These are phyloP conservation scores for Hecatera dysodea DNA, from an alignment of 2,888 invertebrate genomes.

Conservation along the genomic window DNA sequence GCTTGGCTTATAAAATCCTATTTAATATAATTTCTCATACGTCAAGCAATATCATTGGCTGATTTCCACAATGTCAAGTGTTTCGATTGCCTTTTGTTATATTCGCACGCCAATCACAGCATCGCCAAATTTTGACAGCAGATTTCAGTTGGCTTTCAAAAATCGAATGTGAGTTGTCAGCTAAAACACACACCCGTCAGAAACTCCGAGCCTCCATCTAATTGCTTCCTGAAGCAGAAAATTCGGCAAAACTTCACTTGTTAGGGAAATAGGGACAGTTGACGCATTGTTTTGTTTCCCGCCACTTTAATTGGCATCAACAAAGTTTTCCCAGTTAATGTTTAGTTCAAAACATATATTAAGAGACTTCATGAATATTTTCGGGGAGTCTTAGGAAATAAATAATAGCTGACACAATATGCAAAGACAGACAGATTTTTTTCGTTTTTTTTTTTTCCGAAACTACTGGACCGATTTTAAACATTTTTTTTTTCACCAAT, in stretches of 20 bases:
- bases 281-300: slow-evolving; percentile 53
- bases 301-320: slow-evolving; percentile 65
- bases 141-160: slow-evolving; percentile 16
- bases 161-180: slow-evolving; percentile 1
- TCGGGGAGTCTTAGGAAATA: neutral
- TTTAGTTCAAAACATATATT: slow-evolving; percentile 38
- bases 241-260: slow-evolving; percentile 63
- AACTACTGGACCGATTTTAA: too few relatives aligned
- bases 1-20: neutral
- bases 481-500: too few relatives aligned
- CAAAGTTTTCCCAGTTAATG: slow-evolving; percentile 53
- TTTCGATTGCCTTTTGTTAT: slow-evolving; percentile 29
- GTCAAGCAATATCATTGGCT: slow-evolving; percentile 12
- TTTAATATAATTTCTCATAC: slow-evolving; percentile 3
- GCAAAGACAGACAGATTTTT: neutral
- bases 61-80: slow-evolving; percentile 3
- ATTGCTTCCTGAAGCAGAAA: slow-evolving; percentile 51
- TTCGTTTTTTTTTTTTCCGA: too few relatives aligned
- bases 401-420: neutral
- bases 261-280: slow-evolving; percentile 66
- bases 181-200: slow-evolving; percentile 25
- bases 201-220: slow-evolving; percentile 39
- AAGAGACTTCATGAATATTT: slow-evolving; percentile 27
- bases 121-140: slow-evolving; percentile 2
- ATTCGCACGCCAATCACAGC: slow-evolving; percentile 1